Evolutionary conservation across 1,140 invertebrate genomes (phyloP), one percentile per base, ranked within the genome.

Genomic region (Hycleus cichorii): DNA sequence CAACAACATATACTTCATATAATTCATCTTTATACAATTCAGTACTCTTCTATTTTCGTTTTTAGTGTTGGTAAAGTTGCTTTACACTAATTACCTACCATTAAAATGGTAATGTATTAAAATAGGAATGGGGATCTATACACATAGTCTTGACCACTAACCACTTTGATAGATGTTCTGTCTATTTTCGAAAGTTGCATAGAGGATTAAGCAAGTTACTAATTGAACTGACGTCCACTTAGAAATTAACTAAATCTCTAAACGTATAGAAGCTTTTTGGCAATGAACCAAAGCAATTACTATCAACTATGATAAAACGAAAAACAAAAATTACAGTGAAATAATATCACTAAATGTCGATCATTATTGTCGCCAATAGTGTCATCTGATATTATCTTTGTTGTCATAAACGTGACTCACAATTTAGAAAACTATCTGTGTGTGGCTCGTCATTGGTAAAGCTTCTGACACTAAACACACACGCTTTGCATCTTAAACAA

Each of bases 401-500:
- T 32, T 46, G 56, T 58, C 48, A 38, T 25, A 43, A 58, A 58
- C 57, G 57, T 59, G 57, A 59, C 51, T 59, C 47, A 49, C 57
- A 58, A 49, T 58, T 32, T 52, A 58, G 49, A 51, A 7, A 44
- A 45, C 58, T 44, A 45, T 52, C 43, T 56, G 58, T 60, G 58
- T 60, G 58, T 56, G 58, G 52, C 52, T 60, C 58, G 58, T 60
- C 58, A 60, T 60, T 39, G 39, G 42, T 46, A n/a, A 48, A 50
- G 26, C 12, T 40, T 25, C 32, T 55, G 58, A 60, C 58, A 60
- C 52, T 60, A 60, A 60, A 60, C 58, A 60, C 58, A 53, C 58
- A 60, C 58, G 58, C 49, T 60, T 60, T 60, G 58, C 58, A 60
- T 60, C 53, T 56, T 42, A 60, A 54, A 60, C 58, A 60, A 60